Base-by-base conservation (phyloP, 2,797 vertebrate genomes). In the Alca torda region DNA sequence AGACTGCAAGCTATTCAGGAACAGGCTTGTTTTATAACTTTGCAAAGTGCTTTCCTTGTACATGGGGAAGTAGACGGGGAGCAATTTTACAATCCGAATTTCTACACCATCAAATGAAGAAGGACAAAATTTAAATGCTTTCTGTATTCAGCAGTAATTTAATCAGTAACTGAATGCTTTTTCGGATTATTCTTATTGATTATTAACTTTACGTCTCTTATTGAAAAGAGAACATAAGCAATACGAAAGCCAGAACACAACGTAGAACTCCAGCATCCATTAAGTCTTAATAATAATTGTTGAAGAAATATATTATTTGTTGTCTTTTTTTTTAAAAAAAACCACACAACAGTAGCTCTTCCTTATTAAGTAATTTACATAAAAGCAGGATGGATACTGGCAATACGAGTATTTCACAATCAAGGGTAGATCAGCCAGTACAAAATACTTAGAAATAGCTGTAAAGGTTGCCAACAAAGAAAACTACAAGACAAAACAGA, bases 91-190 rank as follows among this genome's bases (percentile, higher is more conserved):
- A 73, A 59, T 13, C 24, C 1, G 1, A n/a, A 59, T 59, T 65
- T 48, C 15, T 24, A 54, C 21, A 48, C 15, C 31, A 43, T 39
- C 35, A 78, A 70, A 63, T 26, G 43, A 77, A 79, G 33, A 11
- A 79, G 25, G 26, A 41, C 48, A 91, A 45, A 28, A 72, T 39
- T 21, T 59, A 90, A 85, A 57, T 41, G 37, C 37, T 82, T 65
- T 86, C 45, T 57, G 48, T 39, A 59, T 73, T 93, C 90, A 63
- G 51, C 60, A 95, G 46, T 67, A 87, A 96, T 86, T 70, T 79
- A 78, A 60, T 21, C 54, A 41, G 81, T 48, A 61, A 84, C 46
- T 80, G 59, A 69, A 16, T 26, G 31, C 15, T 35, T 82, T 81
- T 79, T 93, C 48, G 76, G 30, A 60, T 61, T 39, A 43, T 65